Evolutionary conservation across 2,113 vertebrate species (phyloP), one percentile per base, ranked within the genome.

Genomic region (Megalops atlanticus): DNA sequence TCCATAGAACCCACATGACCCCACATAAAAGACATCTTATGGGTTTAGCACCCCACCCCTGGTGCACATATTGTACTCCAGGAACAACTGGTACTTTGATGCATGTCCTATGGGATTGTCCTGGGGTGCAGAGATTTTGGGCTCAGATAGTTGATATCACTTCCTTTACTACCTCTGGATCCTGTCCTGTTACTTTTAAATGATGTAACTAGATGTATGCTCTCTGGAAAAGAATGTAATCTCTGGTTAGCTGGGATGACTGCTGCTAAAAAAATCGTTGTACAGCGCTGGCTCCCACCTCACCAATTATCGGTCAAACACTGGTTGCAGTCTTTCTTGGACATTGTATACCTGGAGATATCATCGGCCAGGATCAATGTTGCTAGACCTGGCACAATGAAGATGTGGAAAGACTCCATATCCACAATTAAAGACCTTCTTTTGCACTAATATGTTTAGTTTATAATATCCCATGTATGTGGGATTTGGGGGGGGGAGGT

Each of bases 201-300:
- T n/a, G n/a, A 45, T 45, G 43, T 45, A 45, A 45, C 43, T 45
- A 45, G 1, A 45, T 45, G 43, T 1, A 45, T 45, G 43, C 43
- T 45, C 43, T 45, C 43, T 45, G 43, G 43, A 35, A 64, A 15
- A 78, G 47, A 39, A 40, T 33, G 38, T 24, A 79, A 79, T 43
- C 14, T 79, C 64, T 79, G 38, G 68, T 70, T 79, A 10, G 70
- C 78, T 58, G 72, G 79, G 31, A 27, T 74, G 45, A 75, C 79
- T 21, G 79, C 79, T 35, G 68, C 40, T 33, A 80, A 80, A 49
- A 80, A 80, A 39, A 35, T 80, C n/a, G 49, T 80, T 74, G 43
- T 40, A 0, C 79, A 74, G 31, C 43, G 35, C 1, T 81, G 80
- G 74, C 35, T 68, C 14, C 72, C 80, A n/a, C 24, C 80, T 15